Base-by-base conservation (phyloP, 1,140 invertebrate species). In the Micrasema minimum region DNA sequence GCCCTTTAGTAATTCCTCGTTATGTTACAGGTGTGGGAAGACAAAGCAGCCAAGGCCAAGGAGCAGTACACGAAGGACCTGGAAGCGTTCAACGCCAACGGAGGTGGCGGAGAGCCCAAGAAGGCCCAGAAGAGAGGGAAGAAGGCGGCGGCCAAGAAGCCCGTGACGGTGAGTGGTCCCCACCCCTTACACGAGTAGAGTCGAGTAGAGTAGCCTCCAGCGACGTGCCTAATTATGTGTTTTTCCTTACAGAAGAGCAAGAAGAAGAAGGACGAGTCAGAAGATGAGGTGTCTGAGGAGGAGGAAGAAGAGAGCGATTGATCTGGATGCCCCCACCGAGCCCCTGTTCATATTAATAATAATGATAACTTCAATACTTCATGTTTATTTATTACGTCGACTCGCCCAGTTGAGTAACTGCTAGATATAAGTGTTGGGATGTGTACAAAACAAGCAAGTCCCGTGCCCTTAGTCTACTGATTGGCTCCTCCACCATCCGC, bases 11-110 rank as follows among this genome's bases (percentile, higher is more conserved):
- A 3, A 66, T 38, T 51, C 1, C 12, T 50, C 35, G 11, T 43
- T 68, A 53, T 72, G 59, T 72, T 72, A 12, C 76, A 94, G 91
- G 92, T 95, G 83, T 98, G 94, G 93, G 96, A 98, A 76, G 88
- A 91, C 51, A 92, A 93, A 77, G 92, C 93, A 0, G 87, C 87
- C 5, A 91, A 94, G 79, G 90, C 90, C 2, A 98, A 97, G 82
- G 91, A 94, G 79, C 90, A 93, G 45, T 98, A 98, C 81, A 86
- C 90, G 20, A 88, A 90, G 76, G 93, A 91, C 43, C 93, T 98
- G 90, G 91, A 93, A 76, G 93, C 94, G 77, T 98, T 95, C 80
- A 91, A 93, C 77, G 90, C 88, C 5, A 88, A 86, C 67, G 90
- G 90, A 35, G 59, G 59, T 9, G 88, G 89, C 68, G 76, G 80